Base-by-base conservation (phyloP, 1,140 invertebrate species). In the Panulirus ornatus region DNA sequence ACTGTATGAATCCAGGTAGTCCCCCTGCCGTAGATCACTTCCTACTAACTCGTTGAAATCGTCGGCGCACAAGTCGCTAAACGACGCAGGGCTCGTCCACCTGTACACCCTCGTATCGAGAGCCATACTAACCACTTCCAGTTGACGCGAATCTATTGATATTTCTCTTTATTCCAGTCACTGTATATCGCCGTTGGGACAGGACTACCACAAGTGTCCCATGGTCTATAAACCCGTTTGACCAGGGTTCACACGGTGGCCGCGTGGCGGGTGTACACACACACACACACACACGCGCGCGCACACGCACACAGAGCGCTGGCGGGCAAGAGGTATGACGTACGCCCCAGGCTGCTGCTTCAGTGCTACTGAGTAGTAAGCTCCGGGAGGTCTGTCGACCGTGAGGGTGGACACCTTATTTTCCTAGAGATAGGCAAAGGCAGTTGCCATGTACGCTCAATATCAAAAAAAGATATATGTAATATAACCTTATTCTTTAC, bases 361-460 rank as follows among this genome's bases (percentile, higher is more conserved):
- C 73, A 73, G 85, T 87, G 85, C 85, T 87, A 87, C 85, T 87
- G 85, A 87, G 73, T 54, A 44, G 22, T 8, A 51, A 54, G 54
- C 85, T 66, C 30, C 40, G 42, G 44, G 40, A 38, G 19, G 75
- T 87, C 30, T 86, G 71, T 14, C 22, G 38, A 44, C 30, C 73
- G 30, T 22, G 54, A 1, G 44, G 73, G 34, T 36, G 36, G 54
- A 58, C 85, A 66, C 85, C 73, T 40, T 87, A 87, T 87, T 87
- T 87, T 87, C 85, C 85, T 54, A 79, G 36, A 27, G 73, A 83
- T 87, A 78, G 85, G 73, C 85, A 86, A 76, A 58, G 34, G 71
- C 44, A 78, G 85, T 87, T 87, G 75, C 85, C 85, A 78, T 36
- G 34, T 78, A 58, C 16, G 38, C 1, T 70, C 2, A 63, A 36